Evolutionary conservation across 2,113 vertebrate genomes (phyloP), one percentile per base, ranked within the genome.

Genomic region (Zosterops borbonicus): DNA sequence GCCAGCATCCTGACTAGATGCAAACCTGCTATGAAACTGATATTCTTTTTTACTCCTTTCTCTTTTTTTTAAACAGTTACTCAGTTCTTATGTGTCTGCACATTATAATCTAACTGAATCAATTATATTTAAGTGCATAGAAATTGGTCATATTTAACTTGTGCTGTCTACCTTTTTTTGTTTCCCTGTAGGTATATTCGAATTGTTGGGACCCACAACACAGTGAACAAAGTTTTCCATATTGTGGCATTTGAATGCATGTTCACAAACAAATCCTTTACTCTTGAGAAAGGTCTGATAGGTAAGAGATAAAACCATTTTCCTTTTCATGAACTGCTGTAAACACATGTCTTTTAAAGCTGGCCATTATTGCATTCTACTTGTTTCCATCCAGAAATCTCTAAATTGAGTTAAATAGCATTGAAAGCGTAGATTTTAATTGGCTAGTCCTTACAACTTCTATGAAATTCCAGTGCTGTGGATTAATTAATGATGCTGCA

Each of bases 211-310:
- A 99, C 99, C 21, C 99, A 99, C 96, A 99, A 99, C 97, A 99
- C 99, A 2, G 99, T 99, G 94, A 99, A 99, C 98, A 99, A 99
- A 97, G 99, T 99, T 92, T 99, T 99, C 97, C 99, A 99, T 93
- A 98, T 99, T 37, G 99, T 99, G 96, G 99, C 99, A 56, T 99
- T 99, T 81, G 99, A 99, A 90, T 99, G 99, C 94, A 99, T 99
- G 99, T 99, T 98, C 98, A 99, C 99, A 22, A 98, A 98, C 97
- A 98, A 98, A 95, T 93, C 98, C 4, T 99, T 99, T 67, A 99
- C 98, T 31, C 98, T 99, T 92, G 99, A 99, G 90, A 98, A 98
- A 52, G 99, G 99, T 5, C 98, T 99, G 42, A 93, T 99, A 96
- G 99, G 99, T 99, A 98, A 98, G 98, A 95, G 27, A 82, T 29